Evolutionary conservation across 2,113 vertebrate species (phyloP).

Genomic region (Rissa tridactyla): DNA sequence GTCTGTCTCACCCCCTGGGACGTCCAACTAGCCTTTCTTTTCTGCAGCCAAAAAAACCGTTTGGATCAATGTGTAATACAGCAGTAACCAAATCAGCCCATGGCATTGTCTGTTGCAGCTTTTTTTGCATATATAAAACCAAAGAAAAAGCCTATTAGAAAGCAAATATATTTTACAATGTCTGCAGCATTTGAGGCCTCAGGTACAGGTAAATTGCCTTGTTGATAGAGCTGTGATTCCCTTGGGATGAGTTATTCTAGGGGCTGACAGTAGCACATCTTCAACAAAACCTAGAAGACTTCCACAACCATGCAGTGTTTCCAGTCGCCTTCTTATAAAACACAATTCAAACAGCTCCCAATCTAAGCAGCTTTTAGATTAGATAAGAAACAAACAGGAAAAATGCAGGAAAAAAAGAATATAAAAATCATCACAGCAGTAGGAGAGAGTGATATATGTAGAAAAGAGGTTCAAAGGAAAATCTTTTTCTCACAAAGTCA

Average conservation of each 20-base stretch:
- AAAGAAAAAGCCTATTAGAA: neutral
- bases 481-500: neutral
- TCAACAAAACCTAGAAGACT: constrained; percentile 16
- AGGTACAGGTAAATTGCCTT: neutral
- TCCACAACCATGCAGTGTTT: neutral
- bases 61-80: neutral
- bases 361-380: neutral
- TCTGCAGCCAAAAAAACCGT: neutral
- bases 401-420: neutral
- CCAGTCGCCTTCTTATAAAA: neutral
- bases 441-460: neutral
- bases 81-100: neutral
- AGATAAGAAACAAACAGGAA: neutral
- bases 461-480: neutral
- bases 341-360: neutral
- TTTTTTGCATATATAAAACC: neutral
- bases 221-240: neutral
- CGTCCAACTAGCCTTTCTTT: neutral
- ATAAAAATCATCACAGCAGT: fast-evolving
- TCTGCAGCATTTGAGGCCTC: neutral
- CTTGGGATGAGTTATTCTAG: neutral
- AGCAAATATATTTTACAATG: neutral
- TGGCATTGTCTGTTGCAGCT: neutral
- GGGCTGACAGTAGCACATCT: neutral
- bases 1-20: neutral